Evolutionary conservation across 1,140 invertebrate species (phyloP).

Genomic region (Schlechtendalia chinensis): DNA sequence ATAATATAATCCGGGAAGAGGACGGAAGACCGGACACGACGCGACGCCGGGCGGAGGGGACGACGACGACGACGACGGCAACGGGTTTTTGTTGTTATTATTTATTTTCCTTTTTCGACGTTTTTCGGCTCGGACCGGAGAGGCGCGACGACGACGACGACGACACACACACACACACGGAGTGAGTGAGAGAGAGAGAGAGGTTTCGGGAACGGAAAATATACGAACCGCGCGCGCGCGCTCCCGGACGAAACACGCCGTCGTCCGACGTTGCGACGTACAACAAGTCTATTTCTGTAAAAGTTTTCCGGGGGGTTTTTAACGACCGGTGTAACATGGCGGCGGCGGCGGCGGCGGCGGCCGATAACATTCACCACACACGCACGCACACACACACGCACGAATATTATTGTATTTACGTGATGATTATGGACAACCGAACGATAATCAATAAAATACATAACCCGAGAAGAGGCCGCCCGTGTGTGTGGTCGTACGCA

Average conservation of each 20-base stretch:
- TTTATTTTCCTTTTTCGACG: too few species aligned
- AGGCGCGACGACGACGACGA: neutral
- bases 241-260: neutral
- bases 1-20: too few species aligned
- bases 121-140: too few species aligned
- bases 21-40: too few species aligned
- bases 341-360: neutral
- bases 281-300: constrained; percentile 8
- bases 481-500: neutral
- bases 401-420: neutral
- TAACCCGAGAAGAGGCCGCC: neutral
- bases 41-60: too few species aligned
- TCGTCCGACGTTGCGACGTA: neutral
- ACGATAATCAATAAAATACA: neutral
- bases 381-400: too few species aligned
- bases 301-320: constrained; percentile 17
- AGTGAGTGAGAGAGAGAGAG: too few species aligned
- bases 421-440: neutral
- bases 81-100: too few species aligned
- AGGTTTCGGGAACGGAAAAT: too few species aligned
- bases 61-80: too few species aligned
- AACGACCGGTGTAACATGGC: neutral
- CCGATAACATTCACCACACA: neutral
- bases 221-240: neutral
- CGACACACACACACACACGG: neutral